Conservation (phyloP, 2,797 vertebrate genomes). For the Aeoliscus strigatus region DNA sequence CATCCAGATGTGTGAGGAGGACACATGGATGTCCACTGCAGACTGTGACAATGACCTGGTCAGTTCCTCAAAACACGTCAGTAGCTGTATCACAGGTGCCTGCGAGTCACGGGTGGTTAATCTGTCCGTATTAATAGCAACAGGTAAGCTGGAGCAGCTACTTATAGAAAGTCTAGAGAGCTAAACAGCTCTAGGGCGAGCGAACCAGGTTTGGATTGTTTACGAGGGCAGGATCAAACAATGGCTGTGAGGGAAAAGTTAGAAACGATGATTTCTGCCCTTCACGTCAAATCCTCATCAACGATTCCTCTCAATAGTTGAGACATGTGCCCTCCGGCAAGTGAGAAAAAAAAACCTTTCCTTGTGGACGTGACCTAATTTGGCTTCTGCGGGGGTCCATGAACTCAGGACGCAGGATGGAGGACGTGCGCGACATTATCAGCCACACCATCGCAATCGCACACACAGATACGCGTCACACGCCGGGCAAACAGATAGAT, state of each 20-base stretch:
- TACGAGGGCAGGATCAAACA: background rate
- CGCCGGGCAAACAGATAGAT: constrained; percentile 20
- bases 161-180: constrained; percentile 65
- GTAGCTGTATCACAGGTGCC: constrained; percentile 57
- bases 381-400: too few species aligned
- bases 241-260: constrained; percentile 1
- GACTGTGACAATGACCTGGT: constrained; percentile 4
- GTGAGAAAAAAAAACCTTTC: constrained; percentile 16
- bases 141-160: constrained; percentile 69
- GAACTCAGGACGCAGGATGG: too few species aligned
- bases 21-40: background rate
- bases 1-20: background rate
- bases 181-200: constrained; percentile 54
- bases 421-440: constrained; percentile 31
- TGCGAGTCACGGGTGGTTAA: constrained; percentile 64
- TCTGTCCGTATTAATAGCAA: constrained; percentile 72
- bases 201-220: background rate
- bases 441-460: constrained; percentile 20
- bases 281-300: constrained; percentile 21
- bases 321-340: constrained; percentile 16
- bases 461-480: constrained; percentile 45
- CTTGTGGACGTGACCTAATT: constrained; percentile 24
- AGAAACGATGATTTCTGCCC: background rate
- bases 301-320: constrained; percentile 15
- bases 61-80: constrained; percentile 59